Percentiles rank a stretch among this genome's conserved stretches.
These are phyloP conservation scores for Porites evermanni DNA, from an alignment of 92 coral and sea anemone species.

Conservation along the genomic window DNA sequence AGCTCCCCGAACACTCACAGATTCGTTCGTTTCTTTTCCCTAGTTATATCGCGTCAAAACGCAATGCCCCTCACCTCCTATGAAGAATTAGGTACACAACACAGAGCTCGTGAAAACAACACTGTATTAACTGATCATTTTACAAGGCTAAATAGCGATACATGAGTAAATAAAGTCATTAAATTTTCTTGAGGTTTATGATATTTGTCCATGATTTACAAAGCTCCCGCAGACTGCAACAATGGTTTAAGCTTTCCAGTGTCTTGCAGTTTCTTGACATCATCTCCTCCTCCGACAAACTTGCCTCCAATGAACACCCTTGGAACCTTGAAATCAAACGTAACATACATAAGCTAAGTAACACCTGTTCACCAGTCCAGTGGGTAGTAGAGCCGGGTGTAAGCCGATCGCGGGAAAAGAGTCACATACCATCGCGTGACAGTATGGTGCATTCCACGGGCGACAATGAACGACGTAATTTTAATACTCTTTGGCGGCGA, in stretches of 20 bases:
- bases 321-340: constrained; percentile 73
- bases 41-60: too few relatives aligned
- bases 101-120: too few relatives aligned
- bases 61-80: too few relatives aligned
- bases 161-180: not conserved
- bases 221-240: constrained; percentile 34
- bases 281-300: constrained; percentile 82
- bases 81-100: too few relatives aligned
- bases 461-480: not conserved
- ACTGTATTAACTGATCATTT: not conserved
- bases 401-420: too few relatives aligned
- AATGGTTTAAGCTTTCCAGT: constrained; percentile 66
- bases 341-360: too few relatives aligned
- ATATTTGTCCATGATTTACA: not conserved
- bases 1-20: too few relatives aligned
- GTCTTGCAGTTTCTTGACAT: constrained; percentile 49
- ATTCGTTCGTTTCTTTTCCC: too few relatives aligned
- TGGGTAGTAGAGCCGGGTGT: too few relatives aligned
- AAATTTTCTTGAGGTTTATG: not conserved
- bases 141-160: not conserved
- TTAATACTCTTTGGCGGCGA: too few relatives aligned
- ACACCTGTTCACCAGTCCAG: too few relatives aligned
- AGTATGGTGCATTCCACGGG: not conserved
- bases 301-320: constrained; percentile 82
- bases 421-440: too few relatives aligned